Percentiles rank a stretch among this genome's conserved stretches.
Evolutionary conservation across 2,888 invertebrate species (phyloP).

Genomic region (Lasius fuliginosus): DNA sequence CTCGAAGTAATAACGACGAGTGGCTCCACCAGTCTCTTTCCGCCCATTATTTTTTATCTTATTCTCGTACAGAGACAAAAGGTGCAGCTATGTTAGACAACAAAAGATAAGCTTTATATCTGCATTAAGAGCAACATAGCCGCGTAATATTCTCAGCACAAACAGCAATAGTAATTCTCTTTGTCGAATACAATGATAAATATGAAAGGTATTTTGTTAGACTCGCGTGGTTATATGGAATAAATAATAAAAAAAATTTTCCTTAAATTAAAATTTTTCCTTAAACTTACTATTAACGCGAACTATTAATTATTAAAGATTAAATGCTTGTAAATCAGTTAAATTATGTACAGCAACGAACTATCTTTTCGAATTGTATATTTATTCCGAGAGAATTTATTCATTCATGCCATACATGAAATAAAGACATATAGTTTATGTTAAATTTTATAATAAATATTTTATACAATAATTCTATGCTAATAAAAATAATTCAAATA

Average conservation of each 20-base stretch:
- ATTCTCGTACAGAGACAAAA: conserved; percentile 24
- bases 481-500: neutral
- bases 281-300: conserved; percentile 6
- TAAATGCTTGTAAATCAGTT: neutral
- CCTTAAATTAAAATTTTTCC: neutral
- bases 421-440: neutral
- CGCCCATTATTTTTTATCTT: conserved; percentile 3
- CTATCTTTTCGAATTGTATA: neutral
- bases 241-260: conserved; percentile 14
- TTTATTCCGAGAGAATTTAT: neutral
- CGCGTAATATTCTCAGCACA: conserved; percentile 62
- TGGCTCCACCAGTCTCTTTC: neutral
- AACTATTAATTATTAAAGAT: conserved; percentile 28
- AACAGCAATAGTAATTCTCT: conserved; percentile 55
- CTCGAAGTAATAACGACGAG: conserved; percentile 73
- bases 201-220: conserved; percentile 25
- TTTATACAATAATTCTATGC: neutral
- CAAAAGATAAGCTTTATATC: conserved; percentile 58
- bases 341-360: neutral
- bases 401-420: neutral
- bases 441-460: neutral
- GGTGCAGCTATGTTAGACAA: conserved; percentile 28
- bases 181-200: conserved; percentile 24
- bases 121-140: conserved; percentile 66
- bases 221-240: conserved; percentile 6